Conservation (phyloP, 2,113 vertebrate genomes). For the Alouatta palliata region DNA sequence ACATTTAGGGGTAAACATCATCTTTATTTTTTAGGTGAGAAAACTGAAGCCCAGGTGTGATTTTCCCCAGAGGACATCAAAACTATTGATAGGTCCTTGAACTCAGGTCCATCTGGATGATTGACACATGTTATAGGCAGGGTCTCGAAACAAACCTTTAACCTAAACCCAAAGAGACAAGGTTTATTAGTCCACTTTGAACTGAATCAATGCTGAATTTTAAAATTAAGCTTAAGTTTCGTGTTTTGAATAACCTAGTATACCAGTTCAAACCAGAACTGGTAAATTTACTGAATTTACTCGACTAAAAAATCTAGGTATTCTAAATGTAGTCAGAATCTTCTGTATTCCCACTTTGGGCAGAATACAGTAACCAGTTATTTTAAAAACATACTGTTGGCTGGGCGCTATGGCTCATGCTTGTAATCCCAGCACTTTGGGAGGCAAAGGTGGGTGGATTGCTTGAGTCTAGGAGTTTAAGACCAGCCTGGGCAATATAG, state of each 20-base stretch:
- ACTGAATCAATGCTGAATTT: background rate
- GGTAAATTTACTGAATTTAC: conserved; percentile 26
- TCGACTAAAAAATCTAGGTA: background rate
- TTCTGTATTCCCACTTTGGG: background rate
- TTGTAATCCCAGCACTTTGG: too few species aligned
- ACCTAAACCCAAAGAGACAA: background rate
- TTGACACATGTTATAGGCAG: background rate
- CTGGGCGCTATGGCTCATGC: too few species aligned
- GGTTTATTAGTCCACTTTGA: conserved; percentile 2
- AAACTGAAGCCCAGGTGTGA: background rate
- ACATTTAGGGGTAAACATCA: background rate
- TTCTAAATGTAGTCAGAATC: conserved; percentile 24
- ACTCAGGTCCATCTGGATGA: background rate
- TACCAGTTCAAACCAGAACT: conserved; percentile 21
- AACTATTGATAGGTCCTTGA: conserved; percentile 12
- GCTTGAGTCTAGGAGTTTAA: too few species aligned
- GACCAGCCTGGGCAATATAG: too few species aligned
- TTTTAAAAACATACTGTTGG: background rate
- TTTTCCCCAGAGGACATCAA: background rate
- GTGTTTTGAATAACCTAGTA: conserved; percentile 17
- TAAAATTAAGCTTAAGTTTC: conserved; percentile 17
- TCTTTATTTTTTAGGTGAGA: background rate
- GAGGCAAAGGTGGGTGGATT: too few species aligned
- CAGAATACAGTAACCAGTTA: conserved; percentile 5
- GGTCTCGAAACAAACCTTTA: conserved; percentile 37